Evolutionary conservation across 2,888 invertebrate species (phyloP).

Genomic region (Parnassius apollo): DNA sequence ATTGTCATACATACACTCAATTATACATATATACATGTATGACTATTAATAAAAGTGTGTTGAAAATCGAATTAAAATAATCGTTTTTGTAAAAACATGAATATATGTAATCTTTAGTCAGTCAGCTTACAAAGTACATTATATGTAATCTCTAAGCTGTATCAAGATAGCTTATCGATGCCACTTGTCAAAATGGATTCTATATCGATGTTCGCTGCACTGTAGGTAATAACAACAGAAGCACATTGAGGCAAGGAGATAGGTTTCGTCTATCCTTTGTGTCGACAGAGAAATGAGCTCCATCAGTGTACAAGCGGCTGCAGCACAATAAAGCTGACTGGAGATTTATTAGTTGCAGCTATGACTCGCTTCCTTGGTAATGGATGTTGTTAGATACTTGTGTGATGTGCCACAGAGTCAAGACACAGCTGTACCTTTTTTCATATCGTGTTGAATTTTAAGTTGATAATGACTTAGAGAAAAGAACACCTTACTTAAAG

Average conservation of each 20-base stretch:
- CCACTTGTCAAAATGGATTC: slow-evolving; percentile 1
- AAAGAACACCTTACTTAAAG: no score
- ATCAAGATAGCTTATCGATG: no score
- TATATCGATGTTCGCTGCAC: neutral
- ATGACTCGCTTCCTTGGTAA: slow-evolving; percentile 32
- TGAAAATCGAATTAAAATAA: no score
- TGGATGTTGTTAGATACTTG: slow-evolving; percentile 31
- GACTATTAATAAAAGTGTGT: no score
- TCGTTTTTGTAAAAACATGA: no score
- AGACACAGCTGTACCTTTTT: neutral
- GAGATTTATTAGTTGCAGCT: slow-evolving; percentile 34
- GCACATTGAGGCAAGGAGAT: slow-evolving; percentile 38
- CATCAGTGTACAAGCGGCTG: slow-evolving; percentile 23
- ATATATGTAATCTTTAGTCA: no score
- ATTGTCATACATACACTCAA: no score
- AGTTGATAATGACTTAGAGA: no score
- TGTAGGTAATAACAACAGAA: slow-evolving; percentile 32
- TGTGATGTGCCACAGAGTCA: slow-evolving; percentile 28
- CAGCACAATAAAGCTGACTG: slow-evolving; percentile 28
- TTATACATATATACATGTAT: no score
- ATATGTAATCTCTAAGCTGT: no score
- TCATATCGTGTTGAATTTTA: no score
- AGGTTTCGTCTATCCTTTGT: slow-evolving; percentile 40
- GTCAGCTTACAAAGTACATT: no score
- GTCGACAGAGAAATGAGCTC: slow-evolving; percentile 26